Percentiles rank a stretch among this genome's conserved stretches.
Evolutionary conservation across 2,797 vertebrate species (phyloP).

Genomic region (Aulostomus chinensis): DNA sequence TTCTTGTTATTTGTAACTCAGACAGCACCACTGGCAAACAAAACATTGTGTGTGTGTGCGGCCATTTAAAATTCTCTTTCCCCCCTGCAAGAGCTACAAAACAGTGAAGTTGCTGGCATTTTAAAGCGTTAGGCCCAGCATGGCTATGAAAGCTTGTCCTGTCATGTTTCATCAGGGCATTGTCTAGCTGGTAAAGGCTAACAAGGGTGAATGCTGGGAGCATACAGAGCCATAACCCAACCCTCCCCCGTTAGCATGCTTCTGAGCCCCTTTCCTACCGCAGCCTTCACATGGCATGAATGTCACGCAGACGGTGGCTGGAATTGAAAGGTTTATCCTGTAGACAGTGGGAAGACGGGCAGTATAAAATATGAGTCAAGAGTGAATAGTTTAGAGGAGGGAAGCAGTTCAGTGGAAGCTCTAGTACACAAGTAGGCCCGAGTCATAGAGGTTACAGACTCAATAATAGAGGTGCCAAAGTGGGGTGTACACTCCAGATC

Average conservation of each 20-base stretch:
- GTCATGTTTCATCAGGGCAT: constrained; percentile 79
- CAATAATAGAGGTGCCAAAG: too few relatives aligned
- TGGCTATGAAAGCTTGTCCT: constrained; percentile 74
- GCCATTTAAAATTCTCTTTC: constrained; percentile 66
- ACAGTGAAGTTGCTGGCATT: constrained; percentile 60
- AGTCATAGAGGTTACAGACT: too few relatives aligned
- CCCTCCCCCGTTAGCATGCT: constrained; percentile 28
- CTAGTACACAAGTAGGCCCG: constrained; percentile 7
- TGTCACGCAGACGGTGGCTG: constrained; percentile 58
- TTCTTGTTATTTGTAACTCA: constrained; percentile 30
- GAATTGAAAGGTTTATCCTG: constrained; percentile 71
- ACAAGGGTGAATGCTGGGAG: constrained; percentile 74
- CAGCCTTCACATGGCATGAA: constrained; percentile 74
- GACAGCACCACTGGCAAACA: constrained; percentile 41
- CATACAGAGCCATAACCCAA: constrained; percentile 58
- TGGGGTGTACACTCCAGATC: too few relatives aligned
- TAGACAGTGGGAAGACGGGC: constrained; percentile 51
- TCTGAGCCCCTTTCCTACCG: constrained; percentile 45
- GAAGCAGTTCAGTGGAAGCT: too few relatives aligned
- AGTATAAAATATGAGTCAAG: constrained; percentile 52
- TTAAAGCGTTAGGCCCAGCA: constrained; percentile 60
- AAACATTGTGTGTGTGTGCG: constrained; percentile 31
- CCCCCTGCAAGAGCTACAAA: constrained; percentile 60
- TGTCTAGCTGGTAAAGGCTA: constrained; percentile 77
- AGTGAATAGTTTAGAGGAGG: constrained; percentile 29